Percentiles rank a stretch among this genome's conserved stretches.
Evolutionary conservation across 2,888 invertebrate genomes (phyloP).

Genomic region (Mesorhabditis sp.): DNA sequence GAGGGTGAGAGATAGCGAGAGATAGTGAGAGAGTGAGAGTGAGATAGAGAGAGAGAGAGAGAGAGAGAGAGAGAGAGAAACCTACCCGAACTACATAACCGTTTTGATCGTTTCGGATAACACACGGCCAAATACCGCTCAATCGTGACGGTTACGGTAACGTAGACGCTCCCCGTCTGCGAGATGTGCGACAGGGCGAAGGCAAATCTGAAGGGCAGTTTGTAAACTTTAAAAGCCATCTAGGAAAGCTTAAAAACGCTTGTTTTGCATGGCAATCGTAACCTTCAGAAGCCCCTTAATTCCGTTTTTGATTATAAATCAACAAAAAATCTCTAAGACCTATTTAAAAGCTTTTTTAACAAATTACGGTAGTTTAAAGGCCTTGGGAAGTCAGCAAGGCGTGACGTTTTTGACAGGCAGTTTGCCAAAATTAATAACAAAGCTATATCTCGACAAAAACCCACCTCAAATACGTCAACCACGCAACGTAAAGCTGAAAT

Average conservation of each 20-base stretch:
- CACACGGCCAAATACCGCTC: conserved; percentile 54
- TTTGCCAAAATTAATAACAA: too few relatives aligned
- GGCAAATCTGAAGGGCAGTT: conserved; percentile 30
- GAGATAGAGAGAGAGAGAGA: neutral
- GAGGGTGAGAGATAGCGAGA: neutral
- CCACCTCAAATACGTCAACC: conserved; percentile 48
- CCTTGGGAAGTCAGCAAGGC: too few relatives aligned
- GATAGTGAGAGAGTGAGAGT: neutral
- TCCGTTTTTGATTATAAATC: too few relatives aligned
- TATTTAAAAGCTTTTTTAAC: too few relatives aligned
- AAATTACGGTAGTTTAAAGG: too few relatives aligned
- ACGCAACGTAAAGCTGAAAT: conserved; percentile 65
- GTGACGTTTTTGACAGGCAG: too few relatives aligned
- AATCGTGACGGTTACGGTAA: conserved; percentile 51
- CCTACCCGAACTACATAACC: conserved; percentile 36
- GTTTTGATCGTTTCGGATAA: conserved; percentile 37
- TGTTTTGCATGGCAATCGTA: too few relatives aligned
- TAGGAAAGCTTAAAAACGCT: too few relatives aligned
- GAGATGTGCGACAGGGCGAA: conserved; percentile 54
- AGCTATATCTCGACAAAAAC: neutral
- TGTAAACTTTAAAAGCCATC: neutral
- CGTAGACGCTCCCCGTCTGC: conserved; percentile 52
- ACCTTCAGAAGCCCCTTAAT: too few relatives aligned
- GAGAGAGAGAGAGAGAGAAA: neutral
- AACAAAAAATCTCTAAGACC: too few relatives aligned